Percentiles rank a stretch among this genome's conserved stretches.
Conservation (phyloP, 2,797 vertebrate genomes). For the Hypotaenidia okinawae region DNA sequence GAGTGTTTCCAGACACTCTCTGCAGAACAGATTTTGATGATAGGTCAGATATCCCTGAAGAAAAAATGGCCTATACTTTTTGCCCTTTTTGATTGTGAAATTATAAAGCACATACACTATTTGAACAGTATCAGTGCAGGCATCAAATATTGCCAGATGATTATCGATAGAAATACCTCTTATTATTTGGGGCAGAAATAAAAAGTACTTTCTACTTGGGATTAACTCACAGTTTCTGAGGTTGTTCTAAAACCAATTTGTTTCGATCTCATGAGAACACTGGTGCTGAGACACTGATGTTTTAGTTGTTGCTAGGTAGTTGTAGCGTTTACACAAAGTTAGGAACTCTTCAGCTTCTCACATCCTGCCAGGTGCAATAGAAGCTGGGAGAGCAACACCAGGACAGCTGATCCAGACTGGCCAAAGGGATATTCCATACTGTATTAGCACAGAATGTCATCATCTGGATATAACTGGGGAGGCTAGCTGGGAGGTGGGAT, state of each 20-base stretch:
- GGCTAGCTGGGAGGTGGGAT: no score
- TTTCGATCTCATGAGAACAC: background rate
- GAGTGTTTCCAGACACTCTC: background rate
- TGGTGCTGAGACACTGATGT: no score
- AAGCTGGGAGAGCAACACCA: no score
- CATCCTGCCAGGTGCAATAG: no score
- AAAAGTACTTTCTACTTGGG: background rate
- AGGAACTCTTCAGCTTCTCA: no score
- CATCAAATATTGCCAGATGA: background rate
- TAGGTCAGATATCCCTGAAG: background rate
- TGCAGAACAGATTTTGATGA: background rate
- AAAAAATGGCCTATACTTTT: background rate
- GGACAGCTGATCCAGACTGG: no score
- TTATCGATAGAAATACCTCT: background rate
- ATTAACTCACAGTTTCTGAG: background rate
- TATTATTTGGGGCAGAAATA: background rate
- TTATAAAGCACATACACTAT: background rate
- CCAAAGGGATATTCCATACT: no score
- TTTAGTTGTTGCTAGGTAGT: no score
- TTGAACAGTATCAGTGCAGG: background rate
- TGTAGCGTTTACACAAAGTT: no score
- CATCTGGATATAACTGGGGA: no score
- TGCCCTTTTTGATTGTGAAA: background rate
- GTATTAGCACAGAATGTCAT: no score
- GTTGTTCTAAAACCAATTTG: background rate